Percentiles rank a stretch among this genome's conserved stretches.
phyloP scores from a whole-genome alignment of 2,113 vertebrate genomes.

The Bothrops jararaca region DNA sequence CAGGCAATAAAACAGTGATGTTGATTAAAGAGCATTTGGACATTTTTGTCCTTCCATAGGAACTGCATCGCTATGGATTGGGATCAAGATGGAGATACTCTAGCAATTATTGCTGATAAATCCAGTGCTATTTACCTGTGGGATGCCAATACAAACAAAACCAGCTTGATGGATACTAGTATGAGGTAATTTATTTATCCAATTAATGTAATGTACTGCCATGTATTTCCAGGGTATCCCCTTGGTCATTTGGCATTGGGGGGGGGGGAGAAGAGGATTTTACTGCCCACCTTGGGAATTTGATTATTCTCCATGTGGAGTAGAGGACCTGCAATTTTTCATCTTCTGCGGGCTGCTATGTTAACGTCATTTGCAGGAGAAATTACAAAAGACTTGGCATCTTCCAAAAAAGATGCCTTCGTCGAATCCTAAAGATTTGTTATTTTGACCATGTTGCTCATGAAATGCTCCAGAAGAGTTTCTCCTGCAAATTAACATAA shows the following conservation, averaged over 20 bases:
- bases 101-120: slow-evolving; percentile 92
- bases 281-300: not conserved
- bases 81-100: slow-evolving; percentile 93
- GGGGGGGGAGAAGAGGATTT: too few species aligned
- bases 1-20: too few species aligned
- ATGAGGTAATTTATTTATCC: slow-evolving; percentile 75
- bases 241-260: not conserved
- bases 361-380: not conserved
- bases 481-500: not conserved
- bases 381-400: not conserved
- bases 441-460: not conserved
- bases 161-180: slow-evolving; percentile 87
- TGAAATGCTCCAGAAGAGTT: not conserved
- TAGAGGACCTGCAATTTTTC: not conserved
- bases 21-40: not conserved
- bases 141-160: slow-evolving; percentile 93
- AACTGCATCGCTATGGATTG: slow-evolving; percentile 90
- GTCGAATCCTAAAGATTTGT: not conserved
- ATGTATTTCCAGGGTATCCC: not conserved
- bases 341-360: not conserved
- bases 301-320: not conserved
- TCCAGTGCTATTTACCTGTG: slow-evolving; percentile 86
- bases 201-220: not conserved
- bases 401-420: not conserved
- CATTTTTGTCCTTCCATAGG: slow-evolving; percentile 62